Percentiles rank a stretch among this genome's conserved stretches.
phyloP scores from a whole-genome alignment of 1,140 invertebrate genomes.

The Uloborus diversus region DNA sequence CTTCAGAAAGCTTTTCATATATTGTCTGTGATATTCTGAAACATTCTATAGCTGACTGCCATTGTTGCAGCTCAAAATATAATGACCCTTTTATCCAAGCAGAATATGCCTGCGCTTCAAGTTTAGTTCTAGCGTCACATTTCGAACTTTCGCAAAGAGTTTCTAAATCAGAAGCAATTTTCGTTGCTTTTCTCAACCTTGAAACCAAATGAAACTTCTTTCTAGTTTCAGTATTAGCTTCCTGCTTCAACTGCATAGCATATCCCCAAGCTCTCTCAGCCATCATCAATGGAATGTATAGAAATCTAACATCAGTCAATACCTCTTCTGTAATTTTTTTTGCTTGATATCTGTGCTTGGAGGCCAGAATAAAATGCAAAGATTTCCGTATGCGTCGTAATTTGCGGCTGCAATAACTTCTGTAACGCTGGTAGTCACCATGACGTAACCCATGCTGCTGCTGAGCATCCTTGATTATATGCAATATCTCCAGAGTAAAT shows the following conservation, averaged over 20 bases:
- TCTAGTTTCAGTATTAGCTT: conserved; percentile 92
- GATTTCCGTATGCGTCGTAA: conserved; percentile 90
- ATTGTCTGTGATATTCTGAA: conserved; percentile 92
- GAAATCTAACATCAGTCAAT: conserved; percentile 84
- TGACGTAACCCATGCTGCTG: conserved; percentile 98
- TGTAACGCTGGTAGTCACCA: conserved; percentile 95
- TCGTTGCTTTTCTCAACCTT: conserved; percentile 86
- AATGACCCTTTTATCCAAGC: conserved; percentile 90
- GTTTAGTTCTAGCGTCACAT: conserved; percentile 83
- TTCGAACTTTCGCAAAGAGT: conserved; percentile 74
- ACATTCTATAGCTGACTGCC: conserved; percentile 86
- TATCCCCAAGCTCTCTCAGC: conserved; percentile 95
- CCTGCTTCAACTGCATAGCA: conserved; percentile 95
- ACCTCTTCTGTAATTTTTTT: conserved; percentile 82
- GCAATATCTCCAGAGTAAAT: conserved; percentile 72
- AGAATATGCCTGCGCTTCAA: conserved; percentile 92
- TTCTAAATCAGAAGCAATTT: conserved; percentile 85
- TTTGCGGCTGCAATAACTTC: conserved; percentile 90
- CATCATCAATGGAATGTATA: conserved; percentile 87
- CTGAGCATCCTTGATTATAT: conserved; percentile 93
- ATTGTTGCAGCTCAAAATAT: conserved; percentile 89
- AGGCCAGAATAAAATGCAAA: conserved; percentile 91
- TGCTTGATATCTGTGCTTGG: conserved; percentile 85
- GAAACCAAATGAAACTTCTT: conserved; percentile 93
- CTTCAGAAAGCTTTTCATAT: conserved; percentile 85